Percentiles rank a stretch among this genome's conserved stretches.
These are phyloP conservation scores for Dryas iulia DNA, from an alignment of 1,140 invertebrate genomes.

Conservation along the genomic window DNA sequence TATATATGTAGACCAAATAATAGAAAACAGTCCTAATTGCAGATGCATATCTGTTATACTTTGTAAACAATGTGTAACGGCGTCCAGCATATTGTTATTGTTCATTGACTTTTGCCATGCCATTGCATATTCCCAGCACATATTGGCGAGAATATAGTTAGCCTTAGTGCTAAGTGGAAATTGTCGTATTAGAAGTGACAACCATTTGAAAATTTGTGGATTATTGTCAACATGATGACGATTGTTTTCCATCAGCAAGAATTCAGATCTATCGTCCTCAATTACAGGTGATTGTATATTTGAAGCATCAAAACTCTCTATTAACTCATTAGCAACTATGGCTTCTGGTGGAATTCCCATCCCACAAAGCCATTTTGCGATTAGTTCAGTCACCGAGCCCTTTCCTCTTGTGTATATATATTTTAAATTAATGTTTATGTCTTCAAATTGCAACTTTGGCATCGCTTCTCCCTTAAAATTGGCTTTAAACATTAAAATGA, in stretches of 20 bases:
- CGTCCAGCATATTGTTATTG: constrained; percentile 83
- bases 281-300: constrained; percentile 24
- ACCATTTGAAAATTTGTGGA: constrained; percentile 79
- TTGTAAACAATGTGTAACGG: constrained; percentile 82
- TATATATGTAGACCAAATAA: constrained; percentile 94
- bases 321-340: constrained; percentile 61
- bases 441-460: constrained; percentile 82
- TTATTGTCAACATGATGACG: constrained; percentile 57
- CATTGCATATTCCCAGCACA: constrained; percentile 94
- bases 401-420: constrained; percentile 89
- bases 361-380: constrained; percentile 89
- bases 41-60: constrained; percentile 83
- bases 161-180: constrained; percentile 93
- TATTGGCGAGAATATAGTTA: constrained; percentile 89
- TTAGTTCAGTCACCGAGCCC: constrained; percentile 91
- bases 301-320: constrained; percentile 43
- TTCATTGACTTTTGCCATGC: constrained; percentile 91
- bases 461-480: constrained; percentile 57
- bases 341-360: constrained; percentile 84
- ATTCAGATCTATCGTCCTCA: constrained; percentile 49
- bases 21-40: constrained; percentile 87
- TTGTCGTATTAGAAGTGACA: constrained; percentile 84
- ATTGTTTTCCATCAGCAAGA: constrained; percentile 60
- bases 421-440: constrained; percentile 86
- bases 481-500: constrained; percentile 82